Base-by-base conservation (phyloP, 2,888 invertebrate genomes). In the Phytoseiulus persimilis region DNA sequence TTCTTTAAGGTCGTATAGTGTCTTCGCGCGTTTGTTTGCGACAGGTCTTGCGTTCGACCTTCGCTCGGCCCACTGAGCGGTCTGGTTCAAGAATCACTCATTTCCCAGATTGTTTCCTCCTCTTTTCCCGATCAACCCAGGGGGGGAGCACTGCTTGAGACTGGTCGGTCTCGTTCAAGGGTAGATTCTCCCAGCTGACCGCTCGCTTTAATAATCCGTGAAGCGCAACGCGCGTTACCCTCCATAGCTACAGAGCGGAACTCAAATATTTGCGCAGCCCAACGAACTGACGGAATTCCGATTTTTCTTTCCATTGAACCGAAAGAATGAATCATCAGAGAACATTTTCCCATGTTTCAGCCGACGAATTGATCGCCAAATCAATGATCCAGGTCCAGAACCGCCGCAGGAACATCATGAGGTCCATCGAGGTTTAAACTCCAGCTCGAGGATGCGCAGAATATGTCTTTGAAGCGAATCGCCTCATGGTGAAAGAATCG, bases 361-460 rank as follows among this genome's bases (percentile, higher is more conserved):
- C 87, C n/a, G 87, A 87, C 32, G 87, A 87, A 23, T 31, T 87
- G 32, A 87, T 87, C 87, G 87, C 33, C n/a, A 87, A 45, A 14
- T 87, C 87, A 33, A 87, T 87, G 33, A 33, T 39, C 32, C 32
- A 87, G 87, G 87, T 87, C 87, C 87, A 87, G 87, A 45, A n/a
- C n/a, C 87, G 87, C 18, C 87, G 87, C 32, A 31, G 33, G 87
- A 33, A 33, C 33, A 87, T 87, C 32, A 33, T 87, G 87, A 33
- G 45, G 23, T 87, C 87, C 23, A 87, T 87, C 87, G 87, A 87
- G 31, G 87, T 87, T 33, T 87, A 87, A 32, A 83, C 31, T 31
- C 1, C 32, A 5, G 14, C 65, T 39, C 39, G 39, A 39, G 39
- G 3, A n/a, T n/a, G n/a, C n/a, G n/a, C n/a, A n/a, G n/a, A n/a